These are phyloP conservation scores for Pseudococcus viburni DNA, from an alignment of 2,888 invertebrate species.

Conservation along the genomic window DNA sequence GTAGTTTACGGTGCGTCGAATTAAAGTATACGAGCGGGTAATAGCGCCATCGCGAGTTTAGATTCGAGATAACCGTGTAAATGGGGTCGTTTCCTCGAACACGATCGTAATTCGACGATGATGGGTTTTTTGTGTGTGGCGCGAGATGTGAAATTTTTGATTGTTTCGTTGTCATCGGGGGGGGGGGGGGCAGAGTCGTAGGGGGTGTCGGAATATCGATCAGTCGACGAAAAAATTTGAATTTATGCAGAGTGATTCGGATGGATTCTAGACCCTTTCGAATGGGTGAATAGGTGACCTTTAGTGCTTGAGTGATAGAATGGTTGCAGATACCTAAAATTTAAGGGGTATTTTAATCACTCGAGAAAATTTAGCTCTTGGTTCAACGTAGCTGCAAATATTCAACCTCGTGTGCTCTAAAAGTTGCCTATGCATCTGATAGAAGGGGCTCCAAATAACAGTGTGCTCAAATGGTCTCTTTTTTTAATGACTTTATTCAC, in stretches of 20 bases:
- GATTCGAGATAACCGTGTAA: background rate
- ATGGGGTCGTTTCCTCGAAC: constrained; percentile 14
- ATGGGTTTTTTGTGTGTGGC: background rate
- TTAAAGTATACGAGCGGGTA: background rate
- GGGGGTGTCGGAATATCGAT: background rate
- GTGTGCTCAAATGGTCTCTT: no score
- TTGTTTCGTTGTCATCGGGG: background rate
- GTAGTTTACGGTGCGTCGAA: constrained; percentile 16
- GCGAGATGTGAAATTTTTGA: background rate
- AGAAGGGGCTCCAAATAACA: background rate
- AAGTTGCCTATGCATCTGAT: background rate
- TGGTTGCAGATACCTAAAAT: background rate
- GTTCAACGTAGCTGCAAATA: no score
- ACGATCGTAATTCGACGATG: background rate
- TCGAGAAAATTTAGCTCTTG: no score
- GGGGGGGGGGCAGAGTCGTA: no score
- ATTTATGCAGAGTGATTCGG: background rate
- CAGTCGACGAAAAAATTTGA: background rate
- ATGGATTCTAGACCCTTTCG: background rate
- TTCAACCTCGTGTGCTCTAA: background rate
- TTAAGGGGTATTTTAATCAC: background rate
- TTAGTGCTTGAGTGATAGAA: no score
- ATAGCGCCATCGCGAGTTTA: background rate
- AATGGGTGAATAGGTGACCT: background rate
- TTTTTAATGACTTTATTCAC: no score